Evolutionary conservation across 2,888 invertebrate species (phyloP).

Genomic region (Bellardia bayeri): DNA sequence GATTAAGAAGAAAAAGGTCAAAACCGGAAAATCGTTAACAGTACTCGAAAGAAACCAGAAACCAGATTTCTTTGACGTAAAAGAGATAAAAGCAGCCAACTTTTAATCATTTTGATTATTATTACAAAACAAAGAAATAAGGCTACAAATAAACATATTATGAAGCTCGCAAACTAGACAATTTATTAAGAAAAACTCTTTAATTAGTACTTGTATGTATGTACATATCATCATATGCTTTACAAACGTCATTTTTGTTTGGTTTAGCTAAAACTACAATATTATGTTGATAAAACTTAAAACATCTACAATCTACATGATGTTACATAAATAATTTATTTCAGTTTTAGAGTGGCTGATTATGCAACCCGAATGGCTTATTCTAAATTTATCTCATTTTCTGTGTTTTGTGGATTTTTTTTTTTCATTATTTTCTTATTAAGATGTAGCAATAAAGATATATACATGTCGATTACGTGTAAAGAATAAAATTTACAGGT

Average conservation of each 20-base stretch:
- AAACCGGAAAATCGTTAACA: conserved; percentile 25
- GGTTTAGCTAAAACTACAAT: background rate
- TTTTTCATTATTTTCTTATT: conserved; percentile 44
- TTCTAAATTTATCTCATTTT: conserved; percentile 16
- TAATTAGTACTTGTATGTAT: too few species aligned
- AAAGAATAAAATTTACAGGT: conserved; percentile 31
- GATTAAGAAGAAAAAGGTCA: conserved; percentile 11
- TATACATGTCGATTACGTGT: conserved; percentile 46
- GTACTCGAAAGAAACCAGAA: background rate
- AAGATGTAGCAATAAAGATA: conserved; percentile 61
- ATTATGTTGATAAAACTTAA: background rate
- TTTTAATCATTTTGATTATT: conserved; percentile 22
- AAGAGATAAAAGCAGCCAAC: background rate
- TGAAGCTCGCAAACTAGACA: background rate
- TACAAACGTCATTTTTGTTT: background rate
- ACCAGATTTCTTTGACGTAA: conserved; percentile 25
- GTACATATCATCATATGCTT: too few species aligned
- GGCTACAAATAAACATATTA: background rate
- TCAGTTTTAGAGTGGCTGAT: background rate
- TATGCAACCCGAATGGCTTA: background rate
- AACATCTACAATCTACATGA: background rate
- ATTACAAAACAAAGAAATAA: background rate
- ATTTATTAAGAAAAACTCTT: background rate
- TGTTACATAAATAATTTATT: conserved; percentile 3
- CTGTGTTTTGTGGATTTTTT: background rate